Percentiles rank a stretch among this genome's conserved stretches.
Evolutionary conservation across 2,888 invertebrate genomes (phyloP).

Genomic region (Eupithecia dodoneata): DNA sequence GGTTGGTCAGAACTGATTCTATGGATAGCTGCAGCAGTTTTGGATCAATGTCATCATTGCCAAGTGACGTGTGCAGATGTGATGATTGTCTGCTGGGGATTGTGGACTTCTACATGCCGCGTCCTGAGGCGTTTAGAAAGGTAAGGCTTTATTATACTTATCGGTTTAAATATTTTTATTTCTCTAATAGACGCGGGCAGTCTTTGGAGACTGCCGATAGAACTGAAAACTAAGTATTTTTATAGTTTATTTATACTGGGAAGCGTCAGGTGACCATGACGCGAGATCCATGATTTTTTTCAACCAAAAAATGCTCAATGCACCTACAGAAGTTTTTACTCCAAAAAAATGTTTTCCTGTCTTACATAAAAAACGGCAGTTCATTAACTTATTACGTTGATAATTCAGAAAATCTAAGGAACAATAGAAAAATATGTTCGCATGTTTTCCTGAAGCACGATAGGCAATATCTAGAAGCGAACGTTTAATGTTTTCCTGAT

Average conservation of each 20-base stretch:
- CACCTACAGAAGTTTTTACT: too few species aligned
- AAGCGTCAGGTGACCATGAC: too few species aligned
- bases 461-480: background rate
- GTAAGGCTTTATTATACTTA: conserved; percentile 59
- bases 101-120: conserved; percentile 88
- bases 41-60: conserved; percentile 87
- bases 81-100: conserved; percentile 93
- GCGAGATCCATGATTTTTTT: too few species aligned
- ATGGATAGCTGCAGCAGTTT: conserved; percentile 90
- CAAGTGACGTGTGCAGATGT: conserved; percentile 91
- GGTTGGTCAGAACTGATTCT: conserved; percentile 89
- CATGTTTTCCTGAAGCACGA: background rate
- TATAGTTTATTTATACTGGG: too few species aligned
- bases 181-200: too few species aligned
- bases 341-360: background rate
- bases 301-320: too few species aligned
- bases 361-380: background rate
- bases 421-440: background rate
- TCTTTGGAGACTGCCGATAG: too few species aligned
- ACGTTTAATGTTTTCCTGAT: background rate
- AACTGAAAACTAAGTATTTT: too few species aligned
- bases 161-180: background rate
- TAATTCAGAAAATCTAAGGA: background rate
- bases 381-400: background rate
- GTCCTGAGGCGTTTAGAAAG: conserved; percentile 86